Percentiles rank a stretch among this genome's conserved stretches.
These are phyloP conservation scores for human DNA, from an alignment of 2,113 vertebrate species.

Conservation along the genomic window DNA sequence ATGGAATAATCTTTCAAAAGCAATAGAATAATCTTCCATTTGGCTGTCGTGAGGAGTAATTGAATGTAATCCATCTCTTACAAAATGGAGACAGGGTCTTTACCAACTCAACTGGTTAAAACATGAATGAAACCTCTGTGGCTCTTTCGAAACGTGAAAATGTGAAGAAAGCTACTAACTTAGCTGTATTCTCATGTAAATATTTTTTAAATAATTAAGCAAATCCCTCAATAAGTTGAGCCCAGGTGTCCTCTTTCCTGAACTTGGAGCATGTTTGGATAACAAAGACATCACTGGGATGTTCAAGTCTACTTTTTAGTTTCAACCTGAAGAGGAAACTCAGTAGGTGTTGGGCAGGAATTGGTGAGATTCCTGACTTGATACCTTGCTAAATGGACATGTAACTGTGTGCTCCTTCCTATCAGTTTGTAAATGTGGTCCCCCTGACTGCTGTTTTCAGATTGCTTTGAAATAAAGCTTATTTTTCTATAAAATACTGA, in stretches of 20 bases:
- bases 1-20: conserved; percentile 74
- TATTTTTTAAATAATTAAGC: conserved; percentile 54
- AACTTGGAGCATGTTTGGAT: background rate
- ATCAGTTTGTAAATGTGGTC: background rate
- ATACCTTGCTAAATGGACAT: background rate
- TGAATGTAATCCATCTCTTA: background rate
- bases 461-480: conserved; percentile 30
- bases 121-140: background rate
- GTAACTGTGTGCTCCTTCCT: background rate
- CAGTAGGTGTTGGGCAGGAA: background rate
- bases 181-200: conserved; percentile 1
- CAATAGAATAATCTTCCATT: conserved; percentile 65
- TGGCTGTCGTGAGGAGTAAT: background rate
- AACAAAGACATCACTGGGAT: background rate
- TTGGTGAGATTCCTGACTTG: background rate
- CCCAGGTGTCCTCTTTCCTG: background rate
- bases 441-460: background rate
- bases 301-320: background rate
- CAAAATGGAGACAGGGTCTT: background rate
- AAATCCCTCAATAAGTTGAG: background rate
- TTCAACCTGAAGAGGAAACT: background rate
- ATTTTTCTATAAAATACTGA: background rate
- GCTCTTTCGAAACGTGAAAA: conserved; percentile 17
- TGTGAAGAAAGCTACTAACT: conserved; percentile 34
- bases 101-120: background rate